Evolutionary conservation across 2,888 invertebrate species (phyloP).

Genomic region (Julus scanicus): DNA sequence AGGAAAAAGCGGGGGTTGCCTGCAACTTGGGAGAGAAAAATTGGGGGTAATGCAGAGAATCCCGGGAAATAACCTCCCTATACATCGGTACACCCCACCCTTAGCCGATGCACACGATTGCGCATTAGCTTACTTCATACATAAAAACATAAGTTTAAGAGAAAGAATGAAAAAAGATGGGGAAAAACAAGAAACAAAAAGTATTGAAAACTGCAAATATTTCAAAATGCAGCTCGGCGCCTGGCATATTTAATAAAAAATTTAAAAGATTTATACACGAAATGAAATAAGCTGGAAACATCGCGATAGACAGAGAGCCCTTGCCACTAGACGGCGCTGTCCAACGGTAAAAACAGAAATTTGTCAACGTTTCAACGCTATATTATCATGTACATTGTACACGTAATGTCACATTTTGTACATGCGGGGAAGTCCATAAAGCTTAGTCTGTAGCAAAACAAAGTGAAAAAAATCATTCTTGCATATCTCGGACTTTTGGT

Average conservation of each 20-base stretch:
- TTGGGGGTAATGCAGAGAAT: neutral
- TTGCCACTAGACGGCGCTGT: neutral
- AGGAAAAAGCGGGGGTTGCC: neutral
- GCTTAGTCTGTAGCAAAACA: too few species aligned
- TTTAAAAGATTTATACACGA: neutral
- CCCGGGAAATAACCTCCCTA: neutral
- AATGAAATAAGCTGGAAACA: neutral
- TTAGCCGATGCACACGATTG: neutral
- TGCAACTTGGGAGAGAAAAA: neutral
- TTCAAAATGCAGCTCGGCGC: neutral
- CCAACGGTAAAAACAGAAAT: neutral
- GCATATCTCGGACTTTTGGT: neutral
- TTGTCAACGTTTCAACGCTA: too few species aligned
- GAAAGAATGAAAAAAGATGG: neutral
- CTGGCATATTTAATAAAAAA: neutral
- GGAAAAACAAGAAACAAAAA: neutral
- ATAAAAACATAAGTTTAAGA: neutral
- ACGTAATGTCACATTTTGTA: too few species aligned
- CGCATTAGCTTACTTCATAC: neutral
- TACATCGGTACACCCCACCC: neutral
- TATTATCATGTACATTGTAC: too few species aligned
- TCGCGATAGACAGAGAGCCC: neutral
- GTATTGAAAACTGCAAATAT: neutral
- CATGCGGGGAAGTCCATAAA: too few species aligned
- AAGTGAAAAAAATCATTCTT: too few species aligned